phyloP scores from a whole-genome alignment of 2,888 invertebrate species.

The Nasonovia ribisnigri region DNA sequence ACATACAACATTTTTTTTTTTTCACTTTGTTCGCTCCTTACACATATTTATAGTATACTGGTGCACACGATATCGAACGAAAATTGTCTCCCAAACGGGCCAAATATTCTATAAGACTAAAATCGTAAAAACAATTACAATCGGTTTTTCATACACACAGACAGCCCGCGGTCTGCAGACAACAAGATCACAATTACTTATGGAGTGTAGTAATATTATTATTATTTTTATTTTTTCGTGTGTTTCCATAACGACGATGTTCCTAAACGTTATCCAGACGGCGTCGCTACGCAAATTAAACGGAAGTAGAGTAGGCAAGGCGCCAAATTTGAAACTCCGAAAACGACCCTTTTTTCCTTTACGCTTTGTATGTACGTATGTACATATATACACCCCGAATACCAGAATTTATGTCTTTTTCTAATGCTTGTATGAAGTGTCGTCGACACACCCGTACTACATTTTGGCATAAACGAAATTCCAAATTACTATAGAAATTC shows the following conservation, averaged over 20 bases:
- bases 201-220: neutral
- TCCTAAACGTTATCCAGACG: slow-evolving; percentile 49
- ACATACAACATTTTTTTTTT: neutral
- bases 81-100: slow-evolving; percentile 11
- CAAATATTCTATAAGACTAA: neutral
- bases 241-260: slow-evolving; percentile 43
- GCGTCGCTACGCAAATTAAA: slow-evolving; percentile 65
- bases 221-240: neutral
- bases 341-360: slow-evolving; percentile 38
- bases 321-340: slow-evolving; percentile 56
- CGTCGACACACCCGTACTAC: slow-evolving; percentile 1
- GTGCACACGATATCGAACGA: neutral
- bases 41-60: neutral
- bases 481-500: slow-evolving; percentile 5
- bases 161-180: neutral
- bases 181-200: neutral
- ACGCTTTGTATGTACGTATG: slow-evolving; percentile 5
- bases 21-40: neutral
- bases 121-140: slow-evolving; percentile 19
- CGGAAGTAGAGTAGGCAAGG: slow-evolving; percentile 55
- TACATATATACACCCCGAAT: slow-evolving; percentile 7
- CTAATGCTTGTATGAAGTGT: slow-evolving; percentile 3
- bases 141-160: neutral
- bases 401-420: slow-evolving; percentile 54
- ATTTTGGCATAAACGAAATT: slow-evolving; percentile 6